Evolutionary conservation across 2,888 invertebrate species (phyloP), one percentile per base, ranked within the genome.

Genomic region (Tetropium fuscum): DNA sequence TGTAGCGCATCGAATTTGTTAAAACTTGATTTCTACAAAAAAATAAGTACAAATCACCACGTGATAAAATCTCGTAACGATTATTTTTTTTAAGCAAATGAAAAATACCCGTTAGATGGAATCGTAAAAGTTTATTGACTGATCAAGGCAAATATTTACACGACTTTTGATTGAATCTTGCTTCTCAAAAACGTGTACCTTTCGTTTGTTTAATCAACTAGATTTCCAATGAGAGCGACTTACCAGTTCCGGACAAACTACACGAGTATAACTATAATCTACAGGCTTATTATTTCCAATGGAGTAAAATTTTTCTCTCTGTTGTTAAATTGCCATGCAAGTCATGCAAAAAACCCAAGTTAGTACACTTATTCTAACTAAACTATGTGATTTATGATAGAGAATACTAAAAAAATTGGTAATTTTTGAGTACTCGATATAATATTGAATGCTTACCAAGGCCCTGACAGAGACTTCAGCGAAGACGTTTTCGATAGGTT

Each of bases 1-100:
- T 87, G 87, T 53, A 90, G 81, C 48, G 88, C 88, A 78, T 91
- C 90, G 78, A 90, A 90, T 83, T 91, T 90, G 78, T 85, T 90
- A 80, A 91, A 91, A 81, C 90, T 90, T 69, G 88, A 89, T 84
- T 90, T 90, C 90, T 91, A 84, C 32, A 84, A 84, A 68, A 64
- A 72, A 72, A 32, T 10, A n/a, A 32, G 3, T 32, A 10, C 32
- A 32, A 8, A 7, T n/a, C n/a, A 30, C 10, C 10, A 19, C 5
- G 5, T 18, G 13, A 5, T 0, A 19, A 18, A 38, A 19, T n/a
- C n/a, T n/a, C n/a, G n/a, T n/a, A n/a, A n/a, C 8, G n/a, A 6
- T 18, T 15, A n/a, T 7, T 40, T 32, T 32, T n/a, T 11, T 6
- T 11, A 13, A 13, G 8, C 34, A 34, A 34, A 34, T 13, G 34